A percentile compares a stretch with the other conserved stretches of the same genome.
Conservation (phyloP, 2,888 invertebrate genomes). For the Pinctada fucata region DNA sequence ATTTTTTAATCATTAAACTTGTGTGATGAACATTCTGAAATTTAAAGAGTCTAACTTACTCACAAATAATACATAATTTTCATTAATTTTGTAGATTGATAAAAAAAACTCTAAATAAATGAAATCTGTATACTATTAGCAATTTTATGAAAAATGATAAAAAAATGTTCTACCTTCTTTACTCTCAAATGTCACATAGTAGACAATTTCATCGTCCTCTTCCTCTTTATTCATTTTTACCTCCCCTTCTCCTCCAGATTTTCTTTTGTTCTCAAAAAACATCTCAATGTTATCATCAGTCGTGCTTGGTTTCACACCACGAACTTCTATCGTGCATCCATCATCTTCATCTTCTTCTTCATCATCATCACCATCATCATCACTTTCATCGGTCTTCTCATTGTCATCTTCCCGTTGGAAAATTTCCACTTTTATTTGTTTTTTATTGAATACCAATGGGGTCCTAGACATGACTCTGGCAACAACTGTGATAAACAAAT, state of each 20-base stretch:
- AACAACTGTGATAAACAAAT: constrained; percentile 20
- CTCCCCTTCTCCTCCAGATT: constrained; percentile 33
- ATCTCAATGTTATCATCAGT: constrained; percentile 35
- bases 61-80: too few relatives aligned
- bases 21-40: too few relatives aligned
- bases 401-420: not conserved
- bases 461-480: constrained; percentile 7
- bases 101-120: too few relatives aligned
- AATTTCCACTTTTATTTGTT: constrained; percentile 24
- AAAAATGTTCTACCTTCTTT: constrained; percentile 23
- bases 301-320: constrained; percentile 30
- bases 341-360: not conserved
- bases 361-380: not conserved
- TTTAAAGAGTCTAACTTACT: too few relatives aligned
- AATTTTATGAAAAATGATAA: not conserved
- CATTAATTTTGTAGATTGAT: too few relatives aligned
- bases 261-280: constrained; percentile 42
- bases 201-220: constrained; percentile 19
- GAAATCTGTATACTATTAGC: too few relatives aligned
- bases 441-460: constrained; percentile 25
- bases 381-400: not conserved
- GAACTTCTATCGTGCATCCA: constrained; percentile 33
- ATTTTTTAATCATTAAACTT: too few relatives aligned
- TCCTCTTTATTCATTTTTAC: constrained; percentile 5
- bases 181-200: constrained; percentile 29